Evolutionary conservation across 2,113 vertebrate species (phyloP).

Genomic region (Cynopterus brachyotis): DNA sequence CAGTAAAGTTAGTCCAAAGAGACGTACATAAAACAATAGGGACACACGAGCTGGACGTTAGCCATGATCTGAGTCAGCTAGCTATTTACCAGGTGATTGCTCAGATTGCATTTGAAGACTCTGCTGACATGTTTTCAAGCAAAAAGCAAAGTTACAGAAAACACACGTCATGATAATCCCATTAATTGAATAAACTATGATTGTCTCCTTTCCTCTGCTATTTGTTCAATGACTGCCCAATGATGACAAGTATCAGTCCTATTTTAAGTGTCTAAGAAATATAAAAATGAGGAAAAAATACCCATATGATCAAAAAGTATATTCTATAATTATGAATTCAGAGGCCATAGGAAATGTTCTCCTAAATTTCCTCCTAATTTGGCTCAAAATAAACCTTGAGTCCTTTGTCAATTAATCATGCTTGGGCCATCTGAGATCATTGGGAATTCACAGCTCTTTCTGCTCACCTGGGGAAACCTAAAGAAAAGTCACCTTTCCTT

Average conservation of each 20-base stretch:
- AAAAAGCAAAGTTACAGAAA: constrained; percentile 50
- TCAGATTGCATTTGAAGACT: constrained; percentile 30
- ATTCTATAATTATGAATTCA: not conserved
- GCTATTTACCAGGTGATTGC: constrained; percentile 28
- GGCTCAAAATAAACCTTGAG: not conserved
- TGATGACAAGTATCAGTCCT: not conserved
- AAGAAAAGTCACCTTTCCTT: not conserved
- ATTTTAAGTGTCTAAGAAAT: not conserved
- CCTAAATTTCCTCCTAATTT: not conserved
- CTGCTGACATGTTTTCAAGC: constrained; percentile 39
- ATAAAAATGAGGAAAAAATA: not conserved
- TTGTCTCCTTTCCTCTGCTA: not conserved
- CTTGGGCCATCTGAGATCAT: not conserved
- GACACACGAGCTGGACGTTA: not conserved
- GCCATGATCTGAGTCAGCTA: constrained; percentile 60
- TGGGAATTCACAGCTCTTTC: not conserved
- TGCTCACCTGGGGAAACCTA: not conserved
- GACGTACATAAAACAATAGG: constrained; percentile 50
- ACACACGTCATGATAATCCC: constrained; percentile 25
- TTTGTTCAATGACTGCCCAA: not conserved
- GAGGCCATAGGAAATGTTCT: not conserved
- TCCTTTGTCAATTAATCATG: not conserved
- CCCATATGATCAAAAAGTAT: not conserved
- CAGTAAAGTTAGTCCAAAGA: constrained; percentile 53
- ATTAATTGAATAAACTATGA: not conserved